A percentile compares a stretch with the other conserved stretches of the same genome.
phyloP scores from a whole-genome alignment of 2,113 vertebrate species.

The Brachirus orientalis region DNA sequence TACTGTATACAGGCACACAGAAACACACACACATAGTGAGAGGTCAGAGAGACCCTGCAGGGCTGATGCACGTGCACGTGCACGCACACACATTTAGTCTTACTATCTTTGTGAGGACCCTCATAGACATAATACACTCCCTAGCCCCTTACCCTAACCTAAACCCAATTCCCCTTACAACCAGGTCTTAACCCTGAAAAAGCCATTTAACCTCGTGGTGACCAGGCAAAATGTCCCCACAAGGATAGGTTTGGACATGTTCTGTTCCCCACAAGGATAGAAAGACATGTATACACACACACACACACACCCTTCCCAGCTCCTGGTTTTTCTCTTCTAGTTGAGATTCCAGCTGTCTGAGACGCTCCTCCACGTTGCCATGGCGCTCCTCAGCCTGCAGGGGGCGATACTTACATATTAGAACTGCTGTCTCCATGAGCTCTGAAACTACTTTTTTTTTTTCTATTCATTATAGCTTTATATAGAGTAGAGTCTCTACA shows the following conservation, averaged over 20 bases:
- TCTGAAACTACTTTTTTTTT: background rate
- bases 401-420: conserved; percentile 56
- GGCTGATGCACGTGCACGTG: conserved; percentile 26
- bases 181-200: no score
- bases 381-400: conserved; percentile 95
- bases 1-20: conserved; percentile 8
- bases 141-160: no score
- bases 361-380: conserved; percentile 94
- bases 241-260: no score
- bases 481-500: background rate
- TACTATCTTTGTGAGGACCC: no score
- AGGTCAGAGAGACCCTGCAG: conserved; percentile 69
- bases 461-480: background rate
- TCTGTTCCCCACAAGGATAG: no score
- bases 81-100: conserved; percentile 27
- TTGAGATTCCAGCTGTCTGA: conserved; percentile 94
- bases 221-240: no score
- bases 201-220: no score
- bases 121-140: no score
- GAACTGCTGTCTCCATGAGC: background rate
- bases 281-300: no score
- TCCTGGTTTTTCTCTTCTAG: conserved; percentile 98
- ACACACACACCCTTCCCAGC: conserved; percentile 88
- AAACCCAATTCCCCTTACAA: no score
- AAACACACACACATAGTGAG: conserved; percentile 38